Percentiles rank a stretch among this genome's conserved stretches.
Conservation (phyloP, 2,797 vertebrate genomes). For the Acrossocheilus wenchowensis region DNA sequence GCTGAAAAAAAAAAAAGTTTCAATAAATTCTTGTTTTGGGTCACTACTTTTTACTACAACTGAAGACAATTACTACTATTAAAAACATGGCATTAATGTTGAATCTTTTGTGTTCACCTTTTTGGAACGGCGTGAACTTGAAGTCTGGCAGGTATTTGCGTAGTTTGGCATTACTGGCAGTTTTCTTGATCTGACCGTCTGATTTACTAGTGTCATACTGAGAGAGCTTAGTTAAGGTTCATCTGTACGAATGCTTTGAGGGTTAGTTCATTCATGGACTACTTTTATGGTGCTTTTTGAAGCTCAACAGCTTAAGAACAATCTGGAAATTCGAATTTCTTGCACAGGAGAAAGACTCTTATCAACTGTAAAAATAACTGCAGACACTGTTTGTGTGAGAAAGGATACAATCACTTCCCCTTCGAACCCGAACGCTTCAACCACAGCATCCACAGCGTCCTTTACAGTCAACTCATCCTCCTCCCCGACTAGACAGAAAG, state of each 20-base stretch:
- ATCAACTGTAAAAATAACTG: neutral
- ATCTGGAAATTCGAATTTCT: neutral
- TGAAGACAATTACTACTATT: neutral
- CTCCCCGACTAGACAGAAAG: constrained; percentile 83
- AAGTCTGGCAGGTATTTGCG: constrained; percentile 77
- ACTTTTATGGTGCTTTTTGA: neutral
- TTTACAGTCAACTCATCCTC: constrained; percentile 93
- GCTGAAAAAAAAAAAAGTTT: constrained; percentile 73
- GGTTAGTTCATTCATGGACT: neutral
- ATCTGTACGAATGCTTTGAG: neutral
- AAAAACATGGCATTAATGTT: neutral
- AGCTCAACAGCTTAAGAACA: neutral
- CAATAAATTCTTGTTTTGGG: neutral
- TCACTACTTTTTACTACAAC: neutral
- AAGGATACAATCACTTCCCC: constrained; percentile 92
- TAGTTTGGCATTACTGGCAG: constrained; percentile 82
- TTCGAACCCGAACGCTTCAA: constrained; percentile 82
- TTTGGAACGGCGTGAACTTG: constrained; percentile 81
- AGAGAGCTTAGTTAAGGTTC: constrained; percentile 42
- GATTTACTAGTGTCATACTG: constrained; percentile 83
- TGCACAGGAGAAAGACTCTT: neutral
- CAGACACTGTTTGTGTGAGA: neutral
- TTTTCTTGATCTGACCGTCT: constrained; percentile 87
- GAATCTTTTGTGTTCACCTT: constrained; percentile 70
- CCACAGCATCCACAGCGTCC: constrained; percentile 86